Evolutionary conservation across 92 coral and sea anemone species (phyloP).

Genomic region (Metridium senile): DNA sequence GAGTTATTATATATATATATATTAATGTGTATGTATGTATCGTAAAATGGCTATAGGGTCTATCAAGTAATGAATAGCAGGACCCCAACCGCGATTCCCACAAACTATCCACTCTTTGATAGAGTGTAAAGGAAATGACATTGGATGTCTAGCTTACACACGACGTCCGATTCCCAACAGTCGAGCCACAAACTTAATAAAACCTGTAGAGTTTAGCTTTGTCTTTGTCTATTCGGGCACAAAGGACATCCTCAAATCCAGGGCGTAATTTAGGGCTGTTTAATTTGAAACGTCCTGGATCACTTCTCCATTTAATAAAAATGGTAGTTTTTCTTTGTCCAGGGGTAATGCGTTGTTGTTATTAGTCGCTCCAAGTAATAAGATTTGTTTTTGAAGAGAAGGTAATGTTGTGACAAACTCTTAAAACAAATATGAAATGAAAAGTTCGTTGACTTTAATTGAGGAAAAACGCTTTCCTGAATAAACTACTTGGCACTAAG

Average conservation of each 20-base stretch:
- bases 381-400: not conserved
- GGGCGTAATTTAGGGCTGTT: not conserved
- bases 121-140: slow-evolving; percentile 3
- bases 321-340: not conserved
- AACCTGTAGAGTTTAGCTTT: not conserved
- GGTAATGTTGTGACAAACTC: not conserved
- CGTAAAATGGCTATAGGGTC: not conserved
- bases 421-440: not conserved
- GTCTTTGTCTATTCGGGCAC: not conserved
- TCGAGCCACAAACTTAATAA: slow-evolving; percentile 25
- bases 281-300: slow-evolving; percentile 8
- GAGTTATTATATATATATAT: not conserved
- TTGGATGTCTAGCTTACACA: slow-evolving; percentile 5
- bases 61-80: slow-evolving; percentile 18
- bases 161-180: slow-evolving; percentile 20
- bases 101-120: not conserved
- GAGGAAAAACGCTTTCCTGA: not conserved
- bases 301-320: slow-evolving; percentile 2
- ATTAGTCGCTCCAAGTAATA: slow-evolving; percentile 4
- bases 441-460: not conserved
- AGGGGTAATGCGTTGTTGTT: not conserved
- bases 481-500: slow-evolving; percentile 7
- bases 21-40: not conserved
- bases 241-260: not conserved
- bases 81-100: slow-evolving; percentile 11